Evolutionary conservation across 2,113 vertebrate species (phyloP), one percentile per base, ranked within the genome.

Genomic region (Eolophus roseicapilla): DNA sequence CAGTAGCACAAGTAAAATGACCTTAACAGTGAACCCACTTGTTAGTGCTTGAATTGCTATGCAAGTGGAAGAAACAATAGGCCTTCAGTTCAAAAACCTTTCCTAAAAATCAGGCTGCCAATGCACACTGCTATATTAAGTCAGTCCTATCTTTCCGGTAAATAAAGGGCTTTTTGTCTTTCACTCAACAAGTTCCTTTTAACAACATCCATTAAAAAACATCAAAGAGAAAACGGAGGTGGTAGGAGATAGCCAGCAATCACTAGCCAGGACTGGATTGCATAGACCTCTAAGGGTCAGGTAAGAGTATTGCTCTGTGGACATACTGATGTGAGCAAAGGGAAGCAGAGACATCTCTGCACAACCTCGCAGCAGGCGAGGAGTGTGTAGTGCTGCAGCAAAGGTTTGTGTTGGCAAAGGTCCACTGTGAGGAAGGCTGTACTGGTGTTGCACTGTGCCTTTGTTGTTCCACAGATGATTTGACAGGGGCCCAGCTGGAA

Each of bases 181-280:
- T 96, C 43, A 13, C 75, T 82, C 90, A 70, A 63, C 71, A 69
- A 83, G 52, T 70, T 92, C 93, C 95, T 97, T 96, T 80, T 67
- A 92, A 93, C 53, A 70, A 77, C 88, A 80, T 80, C 91, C 82
- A 74, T 93, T 96, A 91, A 71, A 62, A 81, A 86, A 94, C 96
- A 97, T 97, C 96, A 97, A 96, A 98, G 97, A 60, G 92, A 47
- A 86, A 78, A 37, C 5, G 9, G 90, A 93, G 92, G 95, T 82
- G 64, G 76, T n/a, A 70, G 91, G 80, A 68, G 84, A 62, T 88
- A 77, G 76, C 75, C 78, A 73, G 60, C 78, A 78, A 70, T 93
- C 93, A 68, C 93, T 83, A 87, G 80, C 90, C 78, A 65, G 89
- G 62, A 1, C 18, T 1, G 18, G 60, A 39, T 96, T 78, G 86